Evolutionary conservation across 2,113 vertebrate species (phyloP), one percentile per base, ranked within the genome.

Genomic region (Patagioenas fasciata): DNA sequence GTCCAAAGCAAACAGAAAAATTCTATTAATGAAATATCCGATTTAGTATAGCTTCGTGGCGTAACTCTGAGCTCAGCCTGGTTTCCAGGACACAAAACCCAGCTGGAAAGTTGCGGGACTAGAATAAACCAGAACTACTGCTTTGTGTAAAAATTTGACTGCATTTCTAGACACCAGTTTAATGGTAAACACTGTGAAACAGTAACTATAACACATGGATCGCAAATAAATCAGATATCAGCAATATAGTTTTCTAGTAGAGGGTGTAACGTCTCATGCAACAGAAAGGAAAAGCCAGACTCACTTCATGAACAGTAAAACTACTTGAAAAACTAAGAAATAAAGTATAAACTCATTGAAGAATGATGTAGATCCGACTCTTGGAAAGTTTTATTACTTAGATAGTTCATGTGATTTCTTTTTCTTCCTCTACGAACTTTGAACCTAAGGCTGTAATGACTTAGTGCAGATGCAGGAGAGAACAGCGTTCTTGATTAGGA

Each of bases 1-100:
- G 34, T 91, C 90, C 86, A 94, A 96, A 91, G 62, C 77, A 95
- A 94, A 85, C 64, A 92, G 56, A 94, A 88, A 95, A 89, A 88
- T 44, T 91, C 71, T 96, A 51, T 90, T 95, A 93, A 94, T 51
- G 80, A 96, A 95, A 95, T 80, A 93, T 23, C 79, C 79, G 73
- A 78, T 73, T 85, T 80, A 83, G 32, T 20, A 67, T 32, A 66
- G 70, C 88, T 85, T 65, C 58, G 26, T 48, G 56, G 74, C 20
- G 6, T 53, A 51, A 94, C 62, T 85, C 58, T 79, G 70, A 95
- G 89, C 42, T 95, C 67, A 87, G 80, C 13, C 88, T 66, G 56
- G 90, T 54, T 95, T 94, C 79, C 66, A 88, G 75, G 79, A 93
- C 79, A 82, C 14, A 93, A 72, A 93, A 80, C 14, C 1, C 51